Conservation (phyloP, 2,888 invertebrate species). For the Limnephilus marmoratus region DNA sequence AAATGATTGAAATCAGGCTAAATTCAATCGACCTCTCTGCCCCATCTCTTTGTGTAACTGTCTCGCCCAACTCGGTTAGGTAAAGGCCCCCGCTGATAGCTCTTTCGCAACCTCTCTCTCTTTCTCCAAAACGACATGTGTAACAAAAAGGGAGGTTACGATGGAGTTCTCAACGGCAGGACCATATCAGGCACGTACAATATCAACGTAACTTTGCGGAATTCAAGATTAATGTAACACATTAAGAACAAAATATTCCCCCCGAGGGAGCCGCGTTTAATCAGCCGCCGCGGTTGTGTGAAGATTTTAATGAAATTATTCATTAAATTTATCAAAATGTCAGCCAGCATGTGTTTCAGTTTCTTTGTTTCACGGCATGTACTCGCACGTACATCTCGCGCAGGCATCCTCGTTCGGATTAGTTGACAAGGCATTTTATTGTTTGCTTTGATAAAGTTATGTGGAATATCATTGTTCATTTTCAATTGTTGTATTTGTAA, state of each 20-base stretch:
- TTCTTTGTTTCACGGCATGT: background rate
- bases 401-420: background rate
- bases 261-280: constrained; percentile 44
- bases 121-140: background rate
- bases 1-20: constrained; percentile 26
- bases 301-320: constrained; percentile 55
- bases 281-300: constrained; percentile 44
- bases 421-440: constrained; percentile 2
- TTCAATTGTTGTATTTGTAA: background rate
- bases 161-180: background rate
- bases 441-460: constrained; percentile 12
- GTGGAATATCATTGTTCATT: background rate
- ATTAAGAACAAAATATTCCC: constrained; percentile 55
- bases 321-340: constrained; percentile 55
- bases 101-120: background rate
- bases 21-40: constrained; percentile 25
- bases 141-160: background rate
- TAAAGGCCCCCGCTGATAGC: background rate
- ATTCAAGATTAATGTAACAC: constrained; percentile 53
- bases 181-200: constrained; percentile 6
- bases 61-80: constrained; percentile 3
- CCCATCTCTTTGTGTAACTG: background rate
- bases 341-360: constrained; percentile 41
- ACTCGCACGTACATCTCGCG: background rate
- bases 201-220: constrained; percentile 48